A percentile compares a stretch with the other conserved stretches of the same genome.
Conservation (phyloP, 2,888 invertebrate species). For the Endotricha flammealis region DNA sequence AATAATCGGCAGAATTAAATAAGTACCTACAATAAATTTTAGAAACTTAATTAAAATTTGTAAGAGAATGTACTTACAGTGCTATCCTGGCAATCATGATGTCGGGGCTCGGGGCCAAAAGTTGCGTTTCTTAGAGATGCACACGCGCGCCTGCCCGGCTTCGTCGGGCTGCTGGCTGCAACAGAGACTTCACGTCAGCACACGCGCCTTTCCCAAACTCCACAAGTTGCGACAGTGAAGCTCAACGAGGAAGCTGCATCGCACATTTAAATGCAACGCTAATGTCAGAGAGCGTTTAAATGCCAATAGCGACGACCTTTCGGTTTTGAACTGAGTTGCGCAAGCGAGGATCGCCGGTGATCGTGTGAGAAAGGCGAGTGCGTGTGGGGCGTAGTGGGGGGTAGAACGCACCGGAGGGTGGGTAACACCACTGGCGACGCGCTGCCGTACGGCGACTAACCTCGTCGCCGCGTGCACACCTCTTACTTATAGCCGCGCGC, state of each 20-base stretch:
- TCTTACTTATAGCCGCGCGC: conserved; percentile 73
- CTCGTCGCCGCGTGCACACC: conserved; percentile 67
- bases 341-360: conserved; percentile 68
- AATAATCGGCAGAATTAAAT: too few relatives aligned
- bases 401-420: conserved; percentile 54
- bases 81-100: conserved; percentile 62
- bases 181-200: conserved; percentile 70
- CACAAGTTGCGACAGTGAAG: conserved; percentile 71
- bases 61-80: conserved; percentile 57
- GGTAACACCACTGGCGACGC: conserved; percentile 61
- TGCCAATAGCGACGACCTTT: conserved; percentile 77
- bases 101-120: conserved; percentile 22
- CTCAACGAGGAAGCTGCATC: conserved; percentile 75
- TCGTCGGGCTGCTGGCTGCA: conserved; percentile 62
- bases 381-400: conserved; percentile 40
- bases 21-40: too few relatives aligned
- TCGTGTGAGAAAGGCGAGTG: conserved; percentile 71
- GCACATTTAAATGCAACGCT: conserved; percentile 73
- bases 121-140: conserved; percentile 28
- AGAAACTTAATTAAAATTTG: too few relatives aligned
- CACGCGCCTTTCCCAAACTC: conserved; percentile 72
- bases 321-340: conserved; percentile 66
- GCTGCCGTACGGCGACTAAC: conserved; percentile 75
- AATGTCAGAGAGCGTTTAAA: conserved; percentile 77
- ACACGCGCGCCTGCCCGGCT: conserved; percentile 47